Evolutionary conservation across 1,140 invertebrate species (phyloP).

Genomic region (Solenopsis invicta): DNA sequence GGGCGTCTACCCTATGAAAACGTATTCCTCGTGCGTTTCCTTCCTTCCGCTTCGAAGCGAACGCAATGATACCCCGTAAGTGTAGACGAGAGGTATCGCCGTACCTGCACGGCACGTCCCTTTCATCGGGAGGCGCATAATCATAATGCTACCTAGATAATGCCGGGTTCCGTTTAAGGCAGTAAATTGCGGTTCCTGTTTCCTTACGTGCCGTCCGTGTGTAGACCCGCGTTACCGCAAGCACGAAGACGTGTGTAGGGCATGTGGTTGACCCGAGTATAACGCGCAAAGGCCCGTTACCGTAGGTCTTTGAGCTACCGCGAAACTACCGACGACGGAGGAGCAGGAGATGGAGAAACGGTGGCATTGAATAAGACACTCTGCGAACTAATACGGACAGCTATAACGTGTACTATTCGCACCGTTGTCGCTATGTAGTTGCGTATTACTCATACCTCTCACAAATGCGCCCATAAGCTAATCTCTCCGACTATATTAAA

Average conservation of each 20-base stretch:
- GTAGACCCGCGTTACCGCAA: slow-evolving; percentile 52
- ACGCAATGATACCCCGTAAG: neutral
- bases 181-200: slow-evolving; percentile 59
- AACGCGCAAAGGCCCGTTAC: slow-evolving; percentile 55
- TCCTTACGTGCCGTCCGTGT: slow-evolving; percentile 48
- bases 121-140: slow-evolving; percentile 32
- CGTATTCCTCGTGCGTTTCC: slow-evolving; percentile 26
- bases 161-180: slow-evolving; percentile 35
- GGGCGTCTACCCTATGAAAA: slow-evolving; percentile 15
- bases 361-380: slow-evolving; percentile 18
- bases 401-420: slow-evolving; percentile 46
- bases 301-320: slow-evolving; percentile 39
- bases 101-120: neutral
- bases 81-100: slow-evolving; percentile 1
- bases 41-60: neutral
- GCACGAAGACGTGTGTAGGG: slow-evolving; percentile 39
- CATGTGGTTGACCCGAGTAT: slow-evolving; percentile 48
- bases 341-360: neutral
- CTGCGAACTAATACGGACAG: slow-evolving; percentile 26
- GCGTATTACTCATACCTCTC: slow-evolving; percentile 32
- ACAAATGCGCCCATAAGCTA: slow-evolving; percentile 16
- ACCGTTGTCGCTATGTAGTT: neutral
- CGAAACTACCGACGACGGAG: slow-evolving; percentile 34
- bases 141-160: slow-evolving; percentile 53
- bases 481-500: slow-evolving; percentile 23